phyloP scores from a whole-genome alignment of 35 echinoderm and acorn worm species.

The Hemicentrotus pulcherrimus region DNA sequence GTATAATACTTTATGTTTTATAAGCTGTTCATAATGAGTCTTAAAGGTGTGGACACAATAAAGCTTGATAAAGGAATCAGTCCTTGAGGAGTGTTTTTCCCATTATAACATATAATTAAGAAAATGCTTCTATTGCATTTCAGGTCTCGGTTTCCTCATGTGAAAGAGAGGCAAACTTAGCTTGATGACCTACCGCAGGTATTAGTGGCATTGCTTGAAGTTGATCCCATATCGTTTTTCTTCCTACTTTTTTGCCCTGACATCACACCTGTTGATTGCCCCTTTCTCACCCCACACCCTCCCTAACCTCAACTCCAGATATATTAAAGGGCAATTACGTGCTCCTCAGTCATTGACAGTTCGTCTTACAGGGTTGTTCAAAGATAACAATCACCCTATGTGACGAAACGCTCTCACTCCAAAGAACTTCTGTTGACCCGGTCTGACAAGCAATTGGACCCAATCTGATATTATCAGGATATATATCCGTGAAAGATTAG shows the following conservation, averaged over 20 bases:
- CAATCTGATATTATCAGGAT: neutral
- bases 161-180: neutral
- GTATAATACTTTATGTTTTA: too few relatives aligned
- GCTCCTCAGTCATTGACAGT: neutral
- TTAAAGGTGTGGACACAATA: too few relatives aligned
- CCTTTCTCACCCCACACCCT: too few relatives aligned
- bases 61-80: too few relatives aligned
- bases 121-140: neutral
- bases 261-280: neutral
- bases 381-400: neutral
- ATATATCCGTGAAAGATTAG: neutral
- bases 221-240: neutral
- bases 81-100: too few relatives aligned
- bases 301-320: neutral
- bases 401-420: neutral
- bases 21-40: too few relatives aligned
- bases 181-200: neutral
- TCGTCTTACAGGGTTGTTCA: neutral
- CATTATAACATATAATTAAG: too few relatives aligned
- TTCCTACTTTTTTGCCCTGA: neutral
- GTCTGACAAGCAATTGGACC: neutral
- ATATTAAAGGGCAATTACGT: neutral
- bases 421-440: neutral
- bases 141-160: neutral
- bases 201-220: too few relatives aligned